These are phyloP conservation scores for Dysmachus trigonus DNA, from an alignment of 2,888 invertebrate genomes.

Conservation along the genomic window DNA sequence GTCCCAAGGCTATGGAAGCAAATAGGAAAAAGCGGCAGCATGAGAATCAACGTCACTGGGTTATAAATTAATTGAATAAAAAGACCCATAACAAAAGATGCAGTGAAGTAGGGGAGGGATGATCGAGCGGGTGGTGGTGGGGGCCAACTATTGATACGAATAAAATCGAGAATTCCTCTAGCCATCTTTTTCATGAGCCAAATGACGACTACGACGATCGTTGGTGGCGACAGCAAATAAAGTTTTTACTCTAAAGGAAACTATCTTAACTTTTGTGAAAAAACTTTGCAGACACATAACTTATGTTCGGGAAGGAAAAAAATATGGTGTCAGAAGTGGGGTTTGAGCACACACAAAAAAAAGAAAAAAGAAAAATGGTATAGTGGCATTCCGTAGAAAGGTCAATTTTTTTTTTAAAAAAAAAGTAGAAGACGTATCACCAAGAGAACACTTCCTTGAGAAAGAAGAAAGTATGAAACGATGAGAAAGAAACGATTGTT, in stretches of 20 bases:
- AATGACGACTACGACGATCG: not conserved
- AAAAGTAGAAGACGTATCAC: not conserved
- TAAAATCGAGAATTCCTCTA: not conserved
- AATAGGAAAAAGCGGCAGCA: not conserved
- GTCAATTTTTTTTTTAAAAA: not conserved
- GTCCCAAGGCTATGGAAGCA: not conserved
- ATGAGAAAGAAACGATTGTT: not conserved
- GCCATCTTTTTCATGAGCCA: not conserved
- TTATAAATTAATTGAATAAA: not conserved
- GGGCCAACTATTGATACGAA: not conserved
- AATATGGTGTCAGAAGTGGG: not conserved
- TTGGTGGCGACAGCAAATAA: not conserved
- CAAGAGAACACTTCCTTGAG: not conserved
- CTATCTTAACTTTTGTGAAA: not conserved
- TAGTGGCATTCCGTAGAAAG: not conserved
- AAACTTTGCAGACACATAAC: not conserved
- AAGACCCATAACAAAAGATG: not conserved
- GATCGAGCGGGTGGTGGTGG: not conserved
- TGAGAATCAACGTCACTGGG: not conserved
- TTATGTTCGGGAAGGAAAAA: not conserved
- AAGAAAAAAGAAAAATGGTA: not conserved
- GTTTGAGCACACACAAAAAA: no score
- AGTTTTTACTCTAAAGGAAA: not conserved
- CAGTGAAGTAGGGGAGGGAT: not conserved
- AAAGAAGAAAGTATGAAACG: not conserved